Evolutionary conservation across 2,797 vertebrate genomes (phyloP).

Genomic region (Erethizon dorsatum): DNA sequence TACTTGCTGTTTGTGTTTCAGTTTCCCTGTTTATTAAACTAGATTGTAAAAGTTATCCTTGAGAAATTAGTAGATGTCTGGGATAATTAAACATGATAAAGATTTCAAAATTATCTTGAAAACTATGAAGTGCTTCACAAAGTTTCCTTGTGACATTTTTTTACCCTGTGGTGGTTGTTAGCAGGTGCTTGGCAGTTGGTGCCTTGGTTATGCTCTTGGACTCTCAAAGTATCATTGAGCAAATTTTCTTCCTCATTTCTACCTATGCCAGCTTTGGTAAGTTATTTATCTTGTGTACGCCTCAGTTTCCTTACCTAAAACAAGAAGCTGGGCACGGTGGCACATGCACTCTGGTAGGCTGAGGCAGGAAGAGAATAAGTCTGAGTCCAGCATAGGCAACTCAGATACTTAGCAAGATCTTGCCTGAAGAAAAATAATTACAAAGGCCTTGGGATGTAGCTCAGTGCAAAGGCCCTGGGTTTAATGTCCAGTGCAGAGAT

Average conservation of each 20-base stretch:
- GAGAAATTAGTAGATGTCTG: neutral
- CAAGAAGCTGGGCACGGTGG: neutral
- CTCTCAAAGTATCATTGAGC: neutral
- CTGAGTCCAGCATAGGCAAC: neutral
- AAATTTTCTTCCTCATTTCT: neutral
- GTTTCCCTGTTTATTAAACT: neutral
- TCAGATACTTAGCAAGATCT: neutral
- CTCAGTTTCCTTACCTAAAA: fast-evolving
- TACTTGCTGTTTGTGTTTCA: neutral
- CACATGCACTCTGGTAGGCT: neutral
- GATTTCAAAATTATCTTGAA: neutral
- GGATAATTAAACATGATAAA: neutral
- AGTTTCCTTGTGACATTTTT: neutral
- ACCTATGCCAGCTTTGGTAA: neutral
- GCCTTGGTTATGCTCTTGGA: neutral
- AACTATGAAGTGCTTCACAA: neutral
- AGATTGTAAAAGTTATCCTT: neutral
- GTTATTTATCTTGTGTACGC: neutral
- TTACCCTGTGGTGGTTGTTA: neutral
- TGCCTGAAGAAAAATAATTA: neutral
- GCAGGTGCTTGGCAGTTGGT: fast-evolving
- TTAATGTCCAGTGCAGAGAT: neutral
- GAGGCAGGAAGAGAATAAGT: neutral
- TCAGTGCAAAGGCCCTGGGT: neutral
- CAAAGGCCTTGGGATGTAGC: neutral